phyloP scores from a whole-genome alignment of 2,113 vertebrate species.

The Callaeas wilsoni region DNA sequence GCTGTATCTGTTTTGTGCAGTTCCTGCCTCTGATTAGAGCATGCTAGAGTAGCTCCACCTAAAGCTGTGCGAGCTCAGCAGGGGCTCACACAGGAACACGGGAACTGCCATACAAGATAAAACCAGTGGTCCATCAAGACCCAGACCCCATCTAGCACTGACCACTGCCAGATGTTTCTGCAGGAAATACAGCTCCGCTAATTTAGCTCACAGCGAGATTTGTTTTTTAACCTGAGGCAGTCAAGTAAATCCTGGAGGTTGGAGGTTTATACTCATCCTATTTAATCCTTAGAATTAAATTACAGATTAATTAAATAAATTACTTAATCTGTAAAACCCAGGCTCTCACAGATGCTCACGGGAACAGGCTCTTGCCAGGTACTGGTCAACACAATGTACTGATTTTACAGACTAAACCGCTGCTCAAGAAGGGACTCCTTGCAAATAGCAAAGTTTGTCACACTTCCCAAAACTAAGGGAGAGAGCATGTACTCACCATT shows the following conservation, averaged over 20 bases:
- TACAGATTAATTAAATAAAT: not conserved
- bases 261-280: not conserved
- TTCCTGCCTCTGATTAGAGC: slow-evolving; percentile 35
- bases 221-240: not conserved
- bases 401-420: not conserved
- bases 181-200: not conserved
- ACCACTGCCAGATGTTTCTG: slow-evolving; percentile 11
- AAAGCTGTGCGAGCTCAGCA: not conserved
- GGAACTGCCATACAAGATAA: slow-evolving; percentile 30
- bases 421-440: not conserved
- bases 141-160: not conserved
- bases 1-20: slow-evolving; percentile 14
- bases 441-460: not conserved
- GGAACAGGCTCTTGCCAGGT: not conserved
- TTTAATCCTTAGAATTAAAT: not conserved
- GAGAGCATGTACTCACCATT: not conserved
- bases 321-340: not conserved
- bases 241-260: not conserved
- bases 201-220: not conserved
- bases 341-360: not conserved
- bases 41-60: slow-evolving; percentile 27
- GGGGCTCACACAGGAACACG: not conserved
- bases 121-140: slow-evolving; percentile 22
- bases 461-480: not conserved
- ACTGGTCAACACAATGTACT: not conserved